A percentile compares a stretch with the other conserved stretches of the same genome.
These are phyloP conservation scores for Lamellibrachia luymesi DNA, from an alignment of 1,140 invertebrate species.

Conservation along the genomic window DNA sequence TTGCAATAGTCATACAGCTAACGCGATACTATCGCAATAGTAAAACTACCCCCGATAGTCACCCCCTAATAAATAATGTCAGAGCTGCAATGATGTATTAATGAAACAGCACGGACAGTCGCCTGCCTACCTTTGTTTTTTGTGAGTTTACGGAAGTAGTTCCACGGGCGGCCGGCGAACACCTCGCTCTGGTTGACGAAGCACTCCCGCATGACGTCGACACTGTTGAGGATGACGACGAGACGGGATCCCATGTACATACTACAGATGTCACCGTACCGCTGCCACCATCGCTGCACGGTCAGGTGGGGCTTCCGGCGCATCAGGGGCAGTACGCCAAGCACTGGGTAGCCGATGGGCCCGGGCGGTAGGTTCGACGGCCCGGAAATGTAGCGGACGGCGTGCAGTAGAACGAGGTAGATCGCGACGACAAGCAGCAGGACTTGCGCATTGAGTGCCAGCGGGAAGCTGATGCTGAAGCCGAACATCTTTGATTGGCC, in stretches of 20 bases:
- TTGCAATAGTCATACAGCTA: too few species aligned
- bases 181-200: constrained; percentile 12
- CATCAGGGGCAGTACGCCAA: constrained; percentile 20
- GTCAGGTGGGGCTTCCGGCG: constrained; percentile 10
- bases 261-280: constrained; percentile 18
- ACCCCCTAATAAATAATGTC: too few species aligned
- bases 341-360: constrained; percentile 9
- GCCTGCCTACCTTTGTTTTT: not conserved
- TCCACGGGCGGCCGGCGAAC: constrained; percentile 3
- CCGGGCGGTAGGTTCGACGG: constrained; percentile 15
- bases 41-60: not conserved
- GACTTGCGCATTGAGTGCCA: not conserved
- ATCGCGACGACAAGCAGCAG: not conserved
- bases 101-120: too few species aligned
- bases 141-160: constrained; percentile 11
- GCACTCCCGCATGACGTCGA: constrained; percentile 1
- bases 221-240: not conserved
- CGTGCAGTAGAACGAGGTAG: not conserved
- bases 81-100: too few species aligned
- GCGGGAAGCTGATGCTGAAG: not conserved
- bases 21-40: not conserved
- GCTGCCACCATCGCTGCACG: constrained; percentile 22
- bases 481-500: not conserved
- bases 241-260: constrained; percentile 13
- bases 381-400: not conserved